These are phyloP conservation scores for Delphinapterus leucas DNA, from an alignment of 2,113 vertebrate species.

Conservation along the genomic window DNA sequence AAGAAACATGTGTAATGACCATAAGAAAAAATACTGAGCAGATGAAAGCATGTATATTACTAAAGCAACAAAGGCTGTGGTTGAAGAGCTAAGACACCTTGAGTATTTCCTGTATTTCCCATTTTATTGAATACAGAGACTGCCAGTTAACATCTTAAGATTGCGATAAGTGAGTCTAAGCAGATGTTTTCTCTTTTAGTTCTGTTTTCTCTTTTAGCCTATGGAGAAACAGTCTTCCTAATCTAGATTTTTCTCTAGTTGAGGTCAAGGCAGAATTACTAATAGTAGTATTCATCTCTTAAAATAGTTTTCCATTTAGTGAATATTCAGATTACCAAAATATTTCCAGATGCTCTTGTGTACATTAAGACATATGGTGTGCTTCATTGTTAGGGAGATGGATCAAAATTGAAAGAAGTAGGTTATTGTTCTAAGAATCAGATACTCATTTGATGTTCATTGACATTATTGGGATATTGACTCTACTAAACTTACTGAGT, in stretches of 20 bases:
- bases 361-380: neutral
- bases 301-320: constrained; percentile 28
- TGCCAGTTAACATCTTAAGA: constrained; percentile 9
- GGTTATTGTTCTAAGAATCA: constrained; percentile 1
- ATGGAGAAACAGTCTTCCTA: constrained; percentile 20
- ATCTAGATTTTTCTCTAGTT: constrained; percentile 16
- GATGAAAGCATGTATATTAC: neutral
- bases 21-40: neutral
- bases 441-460: neutral
- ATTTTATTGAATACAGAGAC: neutral
- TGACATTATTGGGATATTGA: neutral
- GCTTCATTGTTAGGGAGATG: neutral
- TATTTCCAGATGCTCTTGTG: neutral
- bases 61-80: neutral
- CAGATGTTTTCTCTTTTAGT: neutral
- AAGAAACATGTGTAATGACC: neutral
- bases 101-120: neutral
- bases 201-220: neutral
- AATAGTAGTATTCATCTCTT: neutral
- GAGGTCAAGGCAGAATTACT: constrained; percentile 20
- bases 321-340: constrained; percentile 2
- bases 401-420: neutral
- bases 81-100: neutral
- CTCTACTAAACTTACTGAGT: neutral
- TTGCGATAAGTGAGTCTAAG: neutral